Conservation (phyloP, 2,888 invertebrate genomes). For the Apotomis capreana region DNA sequence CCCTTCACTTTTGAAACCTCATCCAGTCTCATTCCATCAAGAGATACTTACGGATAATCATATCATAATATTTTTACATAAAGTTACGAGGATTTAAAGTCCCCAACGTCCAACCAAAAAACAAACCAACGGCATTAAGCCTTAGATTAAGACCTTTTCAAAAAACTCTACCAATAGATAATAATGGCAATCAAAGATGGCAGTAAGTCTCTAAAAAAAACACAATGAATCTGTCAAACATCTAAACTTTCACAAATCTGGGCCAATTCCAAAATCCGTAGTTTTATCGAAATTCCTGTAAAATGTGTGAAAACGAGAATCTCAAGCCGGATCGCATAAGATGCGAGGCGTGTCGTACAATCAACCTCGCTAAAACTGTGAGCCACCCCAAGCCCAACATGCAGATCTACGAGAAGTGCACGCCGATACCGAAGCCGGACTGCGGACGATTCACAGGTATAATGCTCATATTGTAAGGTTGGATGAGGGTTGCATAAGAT, state of each 20-base stretch:
- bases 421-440: constrained; percentile 55
- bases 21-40: too few species aligned
- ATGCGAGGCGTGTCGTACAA: constrained; percentile 74
- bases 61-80: too few species aligned
- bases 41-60: too few species aligned
- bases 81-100: too few species aligned
- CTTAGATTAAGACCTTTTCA: background rate
- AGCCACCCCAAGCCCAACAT: constrained; percentile 69
- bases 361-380: constrained; percentile 69
- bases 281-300: constrained; percentile 34
- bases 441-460: constrained; percentile 62
- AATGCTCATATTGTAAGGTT: constrained; percentile 8
- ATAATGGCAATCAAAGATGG: background rate
- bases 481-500: background rate
- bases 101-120: too few species aligned
- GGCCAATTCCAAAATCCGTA: constrained; percentile 15
- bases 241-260: constrained; percentile 17
- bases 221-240: constrained; percentile 25
- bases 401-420: constrained; percentile 73
- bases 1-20: too few species aligned
- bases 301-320: constrained; percentile 69
- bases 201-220: background rate
- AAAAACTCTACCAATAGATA: background rate
- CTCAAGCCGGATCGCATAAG: constrained; percentile 55
- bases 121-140: too few species aligned